Evolutionary conservation across 2,797 vertebrate species (phyloP), one percentile per base, ranked within the genome.

Genomic region (Etheostoma nigrum): DNA sequence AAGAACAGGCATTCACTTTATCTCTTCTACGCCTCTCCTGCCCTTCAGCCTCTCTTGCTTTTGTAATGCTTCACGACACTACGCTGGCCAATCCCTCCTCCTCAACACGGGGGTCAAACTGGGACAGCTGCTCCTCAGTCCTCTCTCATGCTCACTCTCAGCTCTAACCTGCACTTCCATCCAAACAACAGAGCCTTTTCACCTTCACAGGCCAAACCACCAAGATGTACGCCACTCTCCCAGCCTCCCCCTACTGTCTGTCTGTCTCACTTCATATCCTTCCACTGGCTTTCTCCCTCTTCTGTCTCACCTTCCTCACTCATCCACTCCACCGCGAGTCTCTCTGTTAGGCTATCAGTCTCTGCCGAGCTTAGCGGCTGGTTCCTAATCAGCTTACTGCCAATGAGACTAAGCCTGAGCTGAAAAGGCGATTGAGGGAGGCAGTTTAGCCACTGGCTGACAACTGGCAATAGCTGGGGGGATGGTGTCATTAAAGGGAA

Each of bases 311-410:
- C 65, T 67, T 60, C 69, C 55, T 45, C 49, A 2, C 81, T 78
- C 84, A 72, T 76, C 72, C 81, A 61, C 81, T 74, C 48, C 16
- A 11, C 67, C 9, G 7, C 21, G 6, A 64, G 80, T 82, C 76
- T 79, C 81, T 83, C 75, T 72, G 80, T 81, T 80, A 83, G 82
- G 72, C 90, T 87, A 89, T 86, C 82, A 71, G 89, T 93, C 92
- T 92, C 71, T 0, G 83, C 82, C 69, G 81, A 86, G 94, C 91
- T 94, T 92, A 94, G 89, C 0, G 0, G 77, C 88, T 93, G 79
- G 87, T 93, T 91, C 45, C 79, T 93, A 92, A 93, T 93, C 92
- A 87, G 91, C 91, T 91, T 93, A 92, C 87, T 79, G 89, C 91
- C 91, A 88, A 91, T 83, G 90, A 92, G 87, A 92, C 88, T 91